Conservation (phyloP, 2,888 invertebrate species). For the Andrena bucephala region DNA sequence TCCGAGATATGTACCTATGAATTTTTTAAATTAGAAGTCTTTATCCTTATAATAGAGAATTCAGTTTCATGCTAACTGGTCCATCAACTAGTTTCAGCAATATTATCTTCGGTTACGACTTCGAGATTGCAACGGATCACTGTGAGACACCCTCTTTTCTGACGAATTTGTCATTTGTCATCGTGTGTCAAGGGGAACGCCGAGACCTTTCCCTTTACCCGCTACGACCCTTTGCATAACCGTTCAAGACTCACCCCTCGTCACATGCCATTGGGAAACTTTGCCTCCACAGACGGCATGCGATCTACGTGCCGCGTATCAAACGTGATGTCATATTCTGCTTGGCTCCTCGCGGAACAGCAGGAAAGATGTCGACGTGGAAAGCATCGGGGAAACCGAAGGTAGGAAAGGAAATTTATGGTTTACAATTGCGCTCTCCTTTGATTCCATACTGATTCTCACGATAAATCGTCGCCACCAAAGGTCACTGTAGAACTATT, state of each 20-base stretch:
- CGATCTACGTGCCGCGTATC: constrained; percentile 64
- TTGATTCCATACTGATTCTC: constrained; percentile 7
- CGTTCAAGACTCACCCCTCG: constrained; percentile 59
- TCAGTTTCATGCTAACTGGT: constrained; percentile 7
- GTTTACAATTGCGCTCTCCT: constrained; percentile 28
- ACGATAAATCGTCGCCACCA: too few species aligned
- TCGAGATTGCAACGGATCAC: constrained; percentile 11
- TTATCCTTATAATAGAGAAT: not conserved
- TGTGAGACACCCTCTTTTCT: constrained; percentile 32
- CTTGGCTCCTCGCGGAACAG: constrained; percentile 24
- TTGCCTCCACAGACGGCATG: constrained; percentile 47
- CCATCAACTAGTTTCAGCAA: constrained; percentile 53
- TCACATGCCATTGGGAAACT: constrained; percentile 67
- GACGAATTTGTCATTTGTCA: constrained; percentile 72
- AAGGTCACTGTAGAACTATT: not conserved
- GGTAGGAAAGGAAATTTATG: not conserved
- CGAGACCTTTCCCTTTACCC: constrained; percentile 52
- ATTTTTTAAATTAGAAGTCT: not conserved
- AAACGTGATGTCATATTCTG: constrained; percentile 68
- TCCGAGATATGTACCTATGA: not conserved
- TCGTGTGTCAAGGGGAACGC: constrained; percentile 45
- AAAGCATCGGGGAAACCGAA: constrained; percentile 29
- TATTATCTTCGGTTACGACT: constrained; percentile 24
- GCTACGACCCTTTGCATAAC: constrained; percentile 66
- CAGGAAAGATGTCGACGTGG: constrained; percentile 39